These are phyloP conservation scores for Porites evermanni DNA, from an alignment of 92 coral and sea anemone species.

Conservation along the genomic window DNA sequence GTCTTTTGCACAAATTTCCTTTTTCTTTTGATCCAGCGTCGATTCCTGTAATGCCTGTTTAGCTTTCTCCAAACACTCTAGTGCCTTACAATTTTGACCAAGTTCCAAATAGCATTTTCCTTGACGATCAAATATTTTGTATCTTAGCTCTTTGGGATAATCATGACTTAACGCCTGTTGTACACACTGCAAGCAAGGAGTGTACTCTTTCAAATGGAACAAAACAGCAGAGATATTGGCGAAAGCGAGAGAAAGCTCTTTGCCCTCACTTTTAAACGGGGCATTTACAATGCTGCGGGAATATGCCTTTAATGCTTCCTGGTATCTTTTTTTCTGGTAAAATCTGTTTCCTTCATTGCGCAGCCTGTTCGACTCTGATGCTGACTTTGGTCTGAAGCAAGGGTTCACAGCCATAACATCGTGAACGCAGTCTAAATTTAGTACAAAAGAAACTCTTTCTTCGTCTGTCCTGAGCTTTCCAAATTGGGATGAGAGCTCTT, in stretches of 20 bases:
- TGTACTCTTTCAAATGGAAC: constrained; percentile 68
- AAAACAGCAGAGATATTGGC: constrained; percentile 97
- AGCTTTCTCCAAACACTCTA: constrained; percentile 64
- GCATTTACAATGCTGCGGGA: constrained; percentile 79
- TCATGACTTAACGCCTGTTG: constrained; percentile 65
- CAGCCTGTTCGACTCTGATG: constrained; percentile 57
- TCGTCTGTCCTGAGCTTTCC: constrained; percentile 72
- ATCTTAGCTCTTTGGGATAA: constrained; percentile 78
- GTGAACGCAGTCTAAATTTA: constrained; percentile 69
- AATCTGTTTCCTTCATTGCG: constrained; percentile 85
- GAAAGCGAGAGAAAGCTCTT: constrained; percentile 80
- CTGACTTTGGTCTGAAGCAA: constrained; percentile 65
- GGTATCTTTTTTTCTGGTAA: constrained; percentile 68
- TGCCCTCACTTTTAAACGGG: constrained; percentile 54
- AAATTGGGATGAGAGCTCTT: constrained; percentile 77
- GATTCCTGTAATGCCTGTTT: constrained; percentile 61
- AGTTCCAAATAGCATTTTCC: constrained; percentile 74
- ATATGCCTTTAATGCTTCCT: constrained; percentile 71
- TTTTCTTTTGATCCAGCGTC: constrained; percentile 72
- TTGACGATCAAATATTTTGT: constrained; percentile 85
- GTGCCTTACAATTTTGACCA: constrained; percentile 56
- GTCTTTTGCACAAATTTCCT: constrained; percentile 56
- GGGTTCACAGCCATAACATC: constrained; percentile 68
- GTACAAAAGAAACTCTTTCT: constrained; percentile 74
- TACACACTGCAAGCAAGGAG: constrained; percentile 76